Conservation (phyloP, 2,113 vertebrate genomes). For the Xerus inauris region DNA sequence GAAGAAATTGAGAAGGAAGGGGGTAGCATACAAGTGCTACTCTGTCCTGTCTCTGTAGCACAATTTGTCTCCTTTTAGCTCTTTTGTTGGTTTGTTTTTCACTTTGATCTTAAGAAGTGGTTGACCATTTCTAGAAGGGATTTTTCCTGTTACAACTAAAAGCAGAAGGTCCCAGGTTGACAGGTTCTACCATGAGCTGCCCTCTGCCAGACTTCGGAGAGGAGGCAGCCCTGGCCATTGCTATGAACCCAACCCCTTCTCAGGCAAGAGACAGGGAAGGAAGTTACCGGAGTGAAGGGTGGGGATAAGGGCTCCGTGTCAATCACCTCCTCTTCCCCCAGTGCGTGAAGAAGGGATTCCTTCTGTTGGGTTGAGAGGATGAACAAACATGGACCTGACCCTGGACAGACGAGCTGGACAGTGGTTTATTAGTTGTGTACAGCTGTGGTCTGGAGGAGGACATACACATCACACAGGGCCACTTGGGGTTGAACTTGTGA, state of each 20-base stretch:
- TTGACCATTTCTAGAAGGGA: neutral
- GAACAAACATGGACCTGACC: too few species aligned
- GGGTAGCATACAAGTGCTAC: too few species aligned
- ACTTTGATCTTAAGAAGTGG: neutral
- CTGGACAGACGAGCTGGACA: too few species aligned
- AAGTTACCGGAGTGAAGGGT: accelerated
- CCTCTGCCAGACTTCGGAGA: too few species aligned
- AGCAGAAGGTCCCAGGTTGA: neutral
- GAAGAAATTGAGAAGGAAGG: neutral
- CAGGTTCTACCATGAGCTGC: neutral
- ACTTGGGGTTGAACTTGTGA: accelerated
- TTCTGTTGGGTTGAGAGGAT: accelerated
- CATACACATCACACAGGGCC: too few species aligned
- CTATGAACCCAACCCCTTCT: neutral
- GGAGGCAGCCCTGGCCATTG: neutral
- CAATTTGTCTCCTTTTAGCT: neutral
- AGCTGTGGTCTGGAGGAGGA: neutral
- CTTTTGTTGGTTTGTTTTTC: neutral
- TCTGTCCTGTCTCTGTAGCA: accelerated
- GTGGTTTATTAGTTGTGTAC: neutral
- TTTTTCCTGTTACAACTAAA: neutral
- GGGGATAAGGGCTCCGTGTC: neutral
- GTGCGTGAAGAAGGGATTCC: neutral
- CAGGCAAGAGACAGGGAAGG: neutral
- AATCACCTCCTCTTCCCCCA: neutral